Conservation (phyloP, 2,797 vertebrate species). For the Falco cherrug region DNA sequence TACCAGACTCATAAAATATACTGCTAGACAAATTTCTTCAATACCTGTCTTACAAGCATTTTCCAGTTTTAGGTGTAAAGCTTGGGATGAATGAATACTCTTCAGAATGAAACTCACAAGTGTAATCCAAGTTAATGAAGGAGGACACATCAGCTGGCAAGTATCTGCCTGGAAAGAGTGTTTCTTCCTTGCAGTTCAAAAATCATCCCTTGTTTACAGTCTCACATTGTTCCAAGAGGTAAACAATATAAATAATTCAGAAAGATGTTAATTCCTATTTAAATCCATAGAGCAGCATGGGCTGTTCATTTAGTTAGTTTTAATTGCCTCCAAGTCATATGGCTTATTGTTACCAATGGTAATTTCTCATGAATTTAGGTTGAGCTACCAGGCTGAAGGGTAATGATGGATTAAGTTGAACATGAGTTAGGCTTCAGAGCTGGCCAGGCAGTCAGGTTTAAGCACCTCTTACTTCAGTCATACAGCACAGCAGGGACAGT, state of each 20-base stretch:
- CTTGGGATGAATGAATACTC: neutral
- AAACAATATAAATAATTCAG: slow-evolving; percentile 30
- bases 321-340: neutral
- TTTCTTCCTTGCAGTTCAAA: slow-evolving; percentile 6
- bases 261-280: neutral
- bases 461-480: accelerated
- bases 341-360: neutral
- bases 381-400: neutral
- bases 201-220: neutral
- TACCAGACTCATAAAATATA: neutral
- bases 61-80: neutral
- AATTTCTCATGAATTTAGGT: neutral
- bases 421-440: neutral
- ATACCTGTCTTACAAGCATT: neutral
- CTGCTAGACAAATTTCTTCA: neutral
- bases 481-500: neutral
- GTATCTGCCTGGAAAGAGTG: neutral
- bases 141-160: neutral
- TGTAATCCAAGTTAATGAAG: neutral
- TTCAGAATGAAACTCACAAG: neutral
- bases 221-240: neutral
- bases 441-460: neutral
- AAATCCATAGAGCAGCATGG: neutral
- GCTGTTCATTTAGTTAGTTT: neutral
- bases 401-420: no score